Conservation (phyloP, 2,888 invertebrate genomes). For the Merodon equestris region DNA sequence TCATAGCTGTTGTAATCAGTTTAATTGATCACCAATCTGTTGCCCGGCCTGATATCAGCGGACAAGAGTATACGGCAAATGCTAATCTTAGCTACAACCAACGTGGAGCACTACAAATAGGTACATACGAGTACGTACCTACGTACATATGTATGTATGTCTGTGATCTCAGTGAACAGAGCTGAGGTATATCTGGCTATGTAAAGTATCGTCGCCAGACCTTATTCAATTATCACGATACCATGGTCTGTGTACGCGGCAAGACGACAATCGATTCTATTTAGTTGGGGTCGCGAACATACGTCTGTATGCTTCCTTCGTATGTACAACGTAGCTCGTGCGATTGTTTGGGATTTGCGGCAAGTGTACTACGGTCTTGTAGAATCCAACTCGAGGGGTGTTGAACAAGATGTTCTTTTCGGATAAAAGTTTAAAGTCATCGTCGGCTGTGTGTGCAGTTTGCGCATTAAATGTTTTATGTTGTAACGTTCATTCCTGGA, state of each 20-base stretch:
- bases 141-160: no score
- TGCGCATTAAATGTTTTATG: no score
- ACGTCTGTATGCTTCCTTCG: background rate
- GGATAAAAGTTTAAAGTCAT: constrained; percentile 42
- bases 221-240: constrained; percentile 63
- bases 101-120: no score
- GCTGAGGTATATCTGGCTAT: no score
- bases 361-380: constrained; percentile 42
- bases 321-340: background rate
- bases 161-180: no score
- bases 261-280: constrained; percentile 63
- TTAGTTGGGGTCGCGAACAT: constrained; percentile 58
- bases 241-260: constrained; percentile 43
- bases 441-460: no score
- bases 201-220: constrained; percentile 14
- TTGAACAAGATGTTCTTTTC: constrained; percentile 57
- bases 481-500: no score
- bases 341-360: constrained; percentile 11
- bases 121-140: no score
- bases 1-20: constrained; percentile 62
- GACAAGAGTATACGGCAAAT: no score
- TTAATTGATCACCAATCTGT: constrained; percentile 63
- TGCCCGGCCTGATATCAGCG: constrained; percentile 6
- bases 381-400: constrained; percentile 60
- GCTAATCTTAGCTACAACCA: no score